Base-by-base conservation (phyloP, 2,113 vertebrate genomes). In the Apus apus region DNA sequence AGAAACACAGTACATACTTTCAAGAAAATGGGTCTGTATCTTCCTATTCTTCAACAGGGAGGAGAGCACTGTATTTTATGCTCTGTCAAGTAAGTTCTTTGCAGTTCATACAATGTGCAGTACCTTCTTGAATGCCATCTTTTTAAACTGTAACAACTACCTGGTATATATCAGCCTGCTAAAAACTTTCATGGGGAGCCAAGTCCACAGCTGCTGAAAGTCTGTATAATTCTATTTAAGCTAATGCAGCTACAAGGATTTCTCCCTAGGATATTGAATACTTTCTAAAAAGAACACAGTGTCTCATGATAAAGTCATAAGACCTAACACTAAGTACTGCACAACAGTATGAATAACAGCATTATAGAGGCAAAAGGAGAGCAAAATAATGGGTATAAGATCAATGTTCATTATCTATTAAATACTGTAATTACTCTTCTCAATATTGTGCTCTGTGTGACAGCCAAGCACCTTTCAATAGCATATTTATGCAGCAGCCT, bases 221-320 rank as follows among this genome's bases (percentile, higher is more conserved):
- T n/a, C 3, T 40, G 9, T 46, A 2, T 56, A 62, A 53, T 29
- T 56, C 20, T 66, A 71, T 6, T 30, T 43, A 89, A 87, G 32
- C 5, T 64, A 61, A 56, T 7, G 4, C 8, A 17, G 3, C 7
- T 48, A 23, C 40, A 25, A 5, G 11, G 6, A 66, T 78, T 75
- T 87, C 58, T 93, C 29, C n/a, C 6, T 38, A 46, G 15, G 30
- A 9, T 89, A 89, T 11, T 62, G 30, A 83, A 51, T 76, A 27
- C 11, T 96, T 96, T 93, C 54, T 78, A 84, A 92, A 73, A 26
- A 97, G 15, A 85, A 78, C 8, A 53, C 7, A 57, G 94, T 78
- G 10, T 85, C 17, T 45, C 73, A 85, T 27, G 23, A 62, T 76
- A 46, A 90, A 91, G 22, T 64, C 50, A n/a, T 81, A 91, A 87